phyloP scores from a whole-genome alignment of 92 coral and sea anemone species.

The Phenganax marumi region DNA sequence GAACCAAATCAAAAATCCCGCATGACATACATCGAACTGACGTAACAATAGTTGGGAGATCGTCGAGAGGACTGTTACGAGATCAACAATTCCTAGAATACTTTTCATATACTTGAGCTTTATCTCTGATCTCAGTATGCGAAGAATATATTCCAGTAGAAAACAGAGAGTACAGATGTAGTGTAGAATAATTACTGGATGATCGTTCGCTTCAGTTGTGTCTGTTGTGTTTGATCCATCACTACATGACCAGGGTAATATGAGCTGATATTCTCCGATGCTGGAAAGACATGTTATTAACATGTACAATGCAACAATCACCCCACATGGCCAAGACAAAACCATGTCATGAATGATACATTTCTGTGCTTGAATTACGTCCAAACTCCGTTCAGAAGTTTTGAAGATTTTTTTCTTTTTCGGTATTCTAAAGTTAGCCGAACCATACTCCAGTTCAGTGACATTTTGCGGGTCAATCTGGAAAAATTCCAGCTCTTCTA shows the following conservation, averaged over 20 bases:
- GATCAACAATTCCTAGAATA: conserved; percentile 28
- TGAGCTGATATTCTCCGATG: conserved; percentile 5
- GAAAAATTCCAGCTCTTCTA: conserved; percentile 82
- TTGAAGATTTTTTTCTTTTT: not conserved
- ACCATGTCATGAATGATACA: not conserved
- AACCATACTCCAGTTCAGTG: conserved; percentile 34
- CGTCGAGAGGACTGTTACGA: not conserved
- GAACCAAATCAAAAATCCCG: not conserved
- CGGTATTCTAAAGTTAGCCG: conserved; percentile 24
- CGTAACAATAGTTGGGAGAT: conserved; percentile 31
- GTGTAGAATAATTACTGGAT: conserved; percentile 20
- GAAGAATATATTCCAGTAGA: conserved; percentile 12
- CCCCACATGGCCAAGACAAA: conserved; percentile 41
- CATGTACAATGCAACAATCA: conserved; percentile 20
- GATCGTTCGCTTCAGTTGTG: not conserved
- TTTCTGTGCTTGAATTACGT: not conserved
- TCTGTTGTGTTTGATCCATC: not conserved
- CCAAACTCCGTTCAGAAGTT: not conserved
- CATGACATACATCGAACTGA: conserved; percentile 18
- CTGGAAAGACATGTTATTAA: conserved; percentile 36
- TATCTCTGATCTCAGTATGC: conserved; percentile 8
- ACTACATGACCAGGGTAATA: conserved; percentile 6
- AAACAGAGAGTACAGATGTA: conserved; percentile 27
- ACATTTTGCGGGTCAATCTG: conserved; percentile 57
- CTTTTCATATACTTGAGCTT: conserved; percentile 10